Conservation (phyloP, 2,113 vertebrate species). For the Psophia crepitans region DNA sequence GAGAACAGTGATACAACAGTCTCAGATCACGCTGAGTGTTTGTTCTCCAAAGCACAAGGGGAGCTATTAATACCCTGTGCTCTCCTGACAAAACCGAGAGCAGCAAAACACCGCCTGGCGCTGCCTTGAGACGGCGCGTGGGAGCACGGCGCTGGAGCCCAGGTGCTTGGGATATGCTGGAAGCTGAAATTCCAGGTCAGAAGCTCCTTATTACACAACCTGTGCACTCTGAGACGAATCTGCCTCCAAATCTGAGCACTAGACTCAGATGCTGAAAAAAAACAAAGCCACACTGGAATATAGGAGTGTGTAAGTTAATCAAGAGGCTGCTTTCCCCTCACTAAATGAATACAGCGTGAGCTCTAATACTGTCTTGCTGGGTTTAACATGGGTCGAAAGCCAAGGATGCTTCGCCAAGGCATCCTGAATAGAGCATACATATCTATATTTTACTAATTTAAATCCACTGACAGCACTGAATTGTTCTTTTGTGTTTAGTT, state of each 20-base stretch:
- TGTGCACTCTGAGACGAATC: background rate
- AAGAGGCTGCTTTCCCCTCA: background rate
- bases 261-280: background rate
- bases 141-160: background rate
- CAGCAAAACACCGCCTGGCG: background rate
- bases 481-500: background rate
- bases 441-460: background rate
- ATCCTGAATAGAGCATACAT: background rate
- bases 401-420: background rate
- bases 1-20: background rate
- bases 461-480: background rate
- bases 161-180: background rate
- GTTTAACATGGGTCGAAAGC: background rate
- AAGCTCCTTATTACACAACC: background rate
- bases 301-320: background rate
- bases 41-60: background rate
- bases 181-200: conserved; percentile 19
- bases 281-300: background rate
- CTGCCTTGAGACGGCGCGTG: background rate
- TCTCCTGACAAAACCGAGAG: background rate
- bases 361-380: background rate
- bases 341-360: background rate
- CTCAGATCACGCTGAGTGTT: background rate
- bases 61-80: background rate
- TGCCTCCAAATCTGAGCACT: background rate